Base-by-base conservation (phyloP, 1,140 invertebrate genomes). In the Bombus soroeensis region DNA sequence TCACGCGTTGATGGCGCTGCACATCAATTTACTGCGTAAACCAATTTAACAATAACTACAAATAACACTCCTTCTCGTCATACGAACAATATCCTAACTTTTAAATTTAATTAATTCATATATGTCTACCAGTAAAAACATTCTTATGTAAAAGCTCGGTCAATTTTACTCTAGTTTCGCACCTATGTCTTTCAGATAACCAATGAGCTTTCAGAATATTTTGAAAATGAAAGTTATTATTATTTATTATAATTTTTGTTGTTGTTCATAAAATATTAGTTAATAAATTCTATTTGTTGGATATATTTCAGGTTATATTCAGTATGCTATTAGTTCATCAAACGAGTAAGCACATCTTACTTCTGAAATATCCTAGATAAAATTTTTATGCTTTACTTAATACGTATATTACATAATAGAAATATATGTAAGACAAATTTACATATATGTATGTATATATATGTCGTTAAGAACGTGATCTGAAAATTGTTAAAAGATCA, bases 1-100 rank as follows among this genome's bases (percentile, higher is more conserved):
- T 90, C 87, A 87, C 80, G 83, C 87, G 87, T 81, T 85, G 87
- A 87, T 87, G 90, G 90, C 90, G 90, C 90, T 90, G 82, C 34
- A 39, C 71, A 37, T 53, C 25, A 41, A 75, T 37, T 53, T 18
- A 88, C 85, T 83, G 81, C 87, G 59, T 77, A 73, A 86, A 83
- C 70, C 84, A 88, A 88, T 78, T 86, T 88, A 78, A 76, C 37
- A 76, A 68, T 86, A 43, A 53, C 39, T 57, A 9, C 1, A 34
- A 68, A 37, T n/a, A 82, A 71, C 2, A 9, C 9, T 59, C 25
- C 47, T 9, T 10, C 10, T n/a, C 8, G 8, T 34, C 25, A 1
- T 32, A 32, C 28, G 6, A 41, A 12, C 2, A 18, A 83, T 34
- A 25, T 34, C 4, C 39, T 32, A 18, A 32, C 18, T 78, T 41